Percentiles rank a stretch among this genome's conserved stretches.
Conservation (phyloP, 1,140 invertebrate species). For the Papilio aristodemus region DNA sequence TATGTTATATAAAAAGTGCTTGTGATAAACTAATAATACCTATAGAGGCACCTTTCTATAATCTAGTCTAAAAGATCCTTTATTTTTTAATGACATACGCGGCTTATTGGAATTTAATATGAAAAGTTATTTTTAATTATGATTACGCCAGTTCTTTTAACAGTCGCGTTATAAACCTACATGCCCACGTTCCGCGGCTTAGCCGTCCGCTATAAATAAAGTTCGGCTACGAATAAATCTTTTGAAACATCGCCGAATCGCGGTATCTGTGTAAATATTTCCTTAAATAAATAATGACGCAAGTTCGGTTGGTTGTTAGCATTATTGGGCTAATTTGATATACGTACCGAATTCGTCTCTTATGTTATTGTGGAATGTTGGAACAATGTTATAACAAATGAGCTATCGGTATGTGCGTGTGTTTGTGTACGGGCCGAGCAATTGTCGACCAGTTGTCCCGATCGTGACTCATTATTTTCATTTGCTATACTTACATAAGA, state of each 20-base stretch:
- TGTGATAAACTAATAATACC: too few species aligned
- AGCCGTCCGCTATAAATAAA: constrained; percentile 58
- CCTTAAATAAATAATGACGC: constrained; percentile 66
- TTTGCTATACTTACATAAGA: constrained; percentile 12
- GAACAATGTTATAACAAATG: constrained; percentile 14
- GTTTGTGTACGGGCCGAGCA: constrained; percentile 8
- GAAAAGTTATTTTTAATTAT: constrained; percentile 20
- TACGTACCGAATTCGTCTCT: constrained; percentile 4
- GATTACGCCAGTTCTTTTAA: constrained; percentile 44
- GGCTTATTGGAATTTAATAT: not conserved
- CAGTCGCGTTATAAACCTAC: constrained; percentile 62
- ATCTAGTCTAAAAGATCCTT: too few species aligned
- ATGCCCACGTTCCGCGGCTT: constrained; percentile 52
- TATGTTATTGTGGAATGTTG: constrained; percentile 10
- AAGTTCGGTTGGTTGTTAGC: constrained; percentile 36
- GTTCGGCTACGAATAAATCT: constrained; percentile 51
- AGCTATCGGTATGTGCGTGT: constrained; percentile 9
- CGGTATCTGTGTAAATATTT: constrained; percentile 52
- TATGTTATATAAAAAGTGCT: too few species aligned
- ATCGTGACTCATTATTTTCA: constrained; percentile 14
- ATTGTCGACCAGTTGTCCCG: constrained; percentile 10
- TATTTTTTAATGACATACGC: not conserved
- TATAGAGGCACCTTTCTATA: too few species aligned
- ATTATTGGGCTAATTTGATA: constrained; percentile 21
- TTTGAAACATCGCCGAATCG: constrained; percentile 55